Percentiles rank a stretch among this genome's conserved stretches.
Conservation (phyloP, 2,113 vertebrate genomes). For the Penelope pileata region DNA sequence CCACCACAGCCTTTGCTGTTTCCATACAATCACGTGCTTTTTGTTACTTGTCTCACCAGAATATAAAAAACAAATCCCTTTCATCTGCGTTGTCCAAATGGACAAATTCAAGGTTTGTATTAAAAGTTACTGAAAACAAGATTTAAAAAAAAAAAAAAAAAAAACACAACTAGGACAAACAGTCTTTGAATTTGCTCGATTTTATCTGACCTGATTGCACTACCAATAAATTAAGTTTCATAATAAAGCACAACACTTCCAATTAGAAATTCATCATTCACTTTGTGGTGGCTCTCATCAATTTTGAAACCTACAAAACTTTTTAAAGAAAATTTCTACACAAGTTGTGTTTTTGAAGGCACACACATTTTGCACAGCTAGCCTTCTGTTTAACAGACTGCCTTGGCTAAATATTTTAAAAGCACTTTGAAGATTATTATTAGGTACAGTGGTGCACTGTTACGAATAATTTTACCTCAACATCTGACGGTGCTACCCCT, state of each 20-base stretch:
- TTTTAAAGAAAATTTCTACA: background rate
- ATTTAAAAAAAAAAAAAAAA: background rate
- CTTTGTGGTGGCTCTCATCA: background rate
- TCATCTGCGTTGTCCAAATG: background rate
- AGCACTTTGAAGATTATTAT: background rate
- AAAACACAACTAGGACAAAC: background rate
- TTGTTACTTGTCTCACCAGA: background rate
- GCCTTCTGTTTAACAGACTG: background rate
- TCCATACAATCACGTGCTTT: background rate
- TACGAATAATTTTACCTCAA: slow-evolving; percentile 18
- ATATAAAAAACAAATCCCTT: background rate
- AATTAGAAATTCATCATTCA: background rate
- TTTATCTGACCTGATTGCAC: background rate
- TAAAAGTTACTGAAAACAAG: background rate
- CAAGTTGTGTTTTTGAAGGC: background rate
- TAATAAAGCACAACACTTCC: background rate
- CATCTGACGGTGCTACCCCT: background rate
- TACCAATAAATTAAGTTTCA: background rate
- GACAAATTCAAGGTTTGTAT: background rate
- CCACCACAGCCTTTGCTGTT: background rate
- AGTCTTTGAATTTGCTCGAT: background rate
- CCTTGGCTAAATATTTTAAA: background rate
- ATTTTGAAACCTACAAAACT: background rate
- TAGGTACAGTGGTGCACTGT: background rate
- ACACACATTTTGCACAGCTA: background rate